Base-by-base conservation (phyloP, 2,113 vertebrate genomes). In the Tyto alba region DNA sequence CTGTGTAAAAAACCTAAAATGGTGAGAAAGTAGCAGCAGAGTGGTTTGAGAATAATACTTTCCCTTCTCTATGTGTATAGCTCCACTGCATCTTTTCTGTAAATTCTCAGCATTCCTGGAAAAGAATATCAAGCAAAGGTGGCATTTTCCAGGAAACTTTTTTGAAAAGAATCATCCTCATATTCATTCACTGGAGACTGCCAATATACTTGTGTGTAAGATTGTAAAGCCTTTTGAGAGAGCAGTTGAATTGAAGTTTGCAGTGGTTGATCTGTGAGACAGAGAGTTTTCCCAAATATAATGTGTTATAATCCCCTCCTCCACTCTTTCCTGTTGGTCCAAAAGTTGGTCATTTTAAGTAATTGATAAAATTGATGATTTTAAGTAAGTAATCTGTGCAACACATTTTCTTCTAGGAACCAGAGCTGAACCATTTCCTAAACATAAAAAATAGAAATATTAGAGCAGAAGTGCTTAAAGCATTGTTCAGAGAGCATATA, bases 31-130 rank as follows among this genome's bases (percentile, higher is more conserved):
- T 34, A 91, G 55, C 91, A 91, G 90, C 75, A 83, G 78, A 96
- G 78, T 94, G 82, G 59, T 83, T 91, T 85, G 75, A 90, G 78
- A 95, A 96, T 50, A 95, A 83, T 79, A 83, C 6, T 4, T 95
- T 85, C 3, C 2, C 57, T 94, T 76, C 59, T 88, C 15, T 94
- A 29, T 91, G 67, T 91, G 50, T 93, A 52, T 8, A 94, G 90
- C 71, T 94, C 53, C 87, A 83, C 59, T 91, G 85, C 89, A 95
- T 71, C 95, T 88, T 95, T 96, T 97, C 93, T 95, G 88, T 90
- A 93, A 93, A 91, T 84, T 88, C 82, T 96, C 78, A 62, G 67
- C 89, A 91, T 96, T 97, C 91, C 90, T 85, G 85, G 92, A 93
- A 84, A 76, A 64, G 80, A 88, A 45, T 80, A 90, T 91, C 88